These are phyloP conservation scores for Actinemys pallida DNA, from an alignment of 2,113 vertebrate species.

Conservation along the genomic window DNA sequence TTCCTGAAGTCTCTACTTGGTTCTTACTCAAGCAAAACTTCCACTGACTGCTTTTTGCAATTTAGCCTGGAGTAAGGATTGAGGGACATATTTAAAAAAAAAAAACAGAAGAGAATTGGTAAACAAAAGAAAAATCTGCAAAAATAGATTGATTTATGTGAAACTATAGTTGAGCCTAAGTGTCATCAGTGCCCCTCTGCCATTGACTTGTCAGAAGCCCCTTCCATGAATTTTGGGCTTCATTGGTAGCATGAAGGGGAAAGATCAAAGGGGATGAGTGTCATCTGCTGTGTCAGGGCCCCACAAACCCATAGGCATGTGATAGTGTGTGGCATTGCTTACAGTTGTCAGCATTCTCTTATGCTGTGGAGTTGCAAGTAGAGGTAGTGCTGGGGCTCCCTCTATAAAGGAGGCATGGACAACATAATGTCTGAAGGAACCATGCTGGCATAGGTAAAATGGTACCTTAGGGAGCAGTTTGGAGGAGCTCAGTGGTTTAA, in stretches of 20 bases:
- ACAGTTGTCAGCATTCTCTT: background rate
- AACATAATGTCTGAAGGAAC: background rate
- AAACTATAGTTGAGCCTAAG: background rate
- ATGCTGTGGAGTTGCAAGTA: background rate
- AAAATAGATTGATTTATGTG: background rate
- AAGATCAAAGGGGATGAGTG: constrained; percentile 9
- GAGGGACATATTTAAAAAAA: background rate
- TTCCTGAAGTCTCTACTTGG: background rate
- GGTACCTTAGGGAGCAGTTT: background rate
- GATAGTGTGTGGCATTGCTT: background rate
- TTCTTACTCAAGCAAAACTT: background rate
- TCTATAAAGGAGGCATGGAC: background rate
- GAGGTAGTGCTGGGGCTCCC: background rate
- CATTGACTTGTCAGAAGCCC: background rate
- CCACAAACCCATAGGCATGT: background rate
- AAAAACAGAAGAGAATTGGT: background rate
- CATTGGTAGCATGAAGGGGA: constrained; percentile 32
- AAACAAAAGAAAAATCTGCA: background rate
- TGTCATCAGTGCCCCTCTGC: background rate
- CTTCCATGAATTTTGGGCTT: constrained; percentile 44
- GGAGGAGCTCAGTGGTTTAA: too few relatives aligned
- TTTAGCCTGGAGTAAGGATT: background rate
- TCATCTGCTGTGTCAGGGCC: constrained; percentile 36
- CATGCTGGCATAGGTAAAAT: fast-evolving
- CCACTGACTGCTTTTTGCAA: background rate